Evolutionary conservation across 35 echinoderm and acorn worm species (phyloP).

Genomic region (Antedon bifida): DNA sequence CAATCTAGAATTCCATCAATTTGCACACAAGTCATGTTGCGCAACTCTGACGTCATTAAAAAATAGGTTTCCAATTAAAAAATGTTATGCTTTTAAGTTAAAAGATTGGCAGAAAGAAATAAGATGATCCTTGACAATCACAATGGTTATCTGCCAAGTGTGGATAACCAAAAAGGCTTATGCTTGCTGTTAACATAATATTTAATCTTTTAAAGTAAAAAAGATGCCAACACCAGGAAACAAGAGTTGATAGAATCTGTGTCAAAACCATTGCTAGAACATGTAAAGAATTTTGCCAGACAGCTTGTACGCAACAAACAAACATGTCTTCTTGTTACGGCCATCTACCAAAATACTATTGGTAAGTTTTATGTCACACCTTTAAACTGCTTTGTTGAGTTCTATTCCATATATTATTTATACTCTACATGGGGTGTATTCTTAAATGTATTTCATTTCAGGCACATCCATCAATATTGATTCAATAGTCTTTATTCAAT

Average conservation of each 20-base stretch:
- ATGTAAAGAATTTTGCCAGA: constrained; percentile 34
- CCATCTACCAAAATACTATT: constrained; percentile 30
- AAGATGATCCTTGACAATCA: too few relatives aligned
- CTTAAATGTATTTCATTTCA: not conserved
- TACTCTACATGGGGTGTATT: not conserved
- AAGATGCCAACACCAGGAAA: constrained; percentile 31
- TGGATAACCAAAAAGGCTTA: not conserved
- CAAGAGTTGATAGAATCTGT: constrained; percentile 50
- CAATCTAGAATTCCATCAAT: too few relatives aligned
- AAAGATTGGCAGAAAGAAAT: not conserved
- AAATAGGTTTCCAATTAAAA: too few relatives aligned
- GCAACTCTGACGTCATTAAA: too few relatives aligned
- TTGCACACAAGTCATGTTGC: too few relatives aligned
- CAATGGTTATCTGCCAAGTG: not conserved
- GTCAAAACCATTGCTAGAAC: constrained; percentile 31
- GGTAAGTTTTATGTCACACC: constrained; percentile 15
- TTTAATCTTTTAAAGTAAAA: constrained; percentile 55
- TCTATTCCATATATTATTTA: not conserved
- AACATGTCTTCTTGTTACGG: constrained; percentile 54
- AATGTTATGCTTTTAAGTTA: too few relatives aligned
- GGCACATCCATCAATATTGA: too few relatives aligned
- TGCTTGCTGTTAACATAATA: not conserved
- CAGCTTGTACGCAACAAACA: constrained; percentile 66
- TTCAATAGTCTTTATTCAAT: too few relatives aligned
- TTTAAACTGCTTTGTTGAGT: not conserved